A percentile compares a stretch with the other conserved stretches of the same genome.
These are phyloP conservation scores for Encarsia formosa DNA, from an alignment of 2,888 invertebrate species.

Conservation along the genomic window DNA sequence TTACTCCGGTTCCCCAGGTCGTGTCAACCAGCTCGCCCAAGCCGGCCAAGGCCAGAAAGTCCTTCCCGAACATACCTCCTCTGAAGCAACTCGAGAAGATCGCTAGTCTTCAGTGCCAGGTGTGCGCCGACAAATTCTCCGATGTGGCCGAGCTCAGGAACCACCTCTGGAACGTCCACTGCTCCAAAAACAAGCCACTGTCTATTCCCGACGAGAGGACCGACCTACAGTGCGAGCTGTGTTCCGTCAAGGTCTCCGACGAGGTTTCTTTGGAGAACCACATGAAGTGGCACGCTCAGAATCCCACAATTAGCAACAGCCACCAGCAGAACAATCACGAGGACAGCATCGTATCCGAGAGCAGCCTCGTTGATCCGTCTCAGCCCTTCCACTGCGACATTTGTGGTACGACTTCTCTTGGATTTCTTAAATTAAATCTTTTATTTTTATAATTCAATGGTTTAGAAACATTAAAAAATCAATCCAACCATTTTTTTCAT, in stretches of 20 bases:
- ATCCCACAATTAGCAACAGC: slow-evolving; percentile 39
- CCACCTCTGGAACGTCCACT: slow-evolving; percentile 59
- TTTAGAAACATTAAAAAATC: too few species aligned
- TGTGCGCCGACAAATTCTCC: slow-evolving; percentile 58
- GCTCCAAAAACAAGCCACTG: slow-evolving; percentile 48
- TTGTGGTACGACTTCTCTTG: too few species aligned
- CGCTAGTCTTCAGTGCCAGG: slow-evolving; percentile 55
- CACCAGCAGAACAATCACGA: slow-evolving; percentile 5
- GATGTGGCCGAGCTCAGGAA: slow-evolving; percentile 58
- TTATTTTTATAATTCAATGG: too few species aligned
- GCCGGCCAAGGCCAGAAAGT: slow-evolving; percentile 43
- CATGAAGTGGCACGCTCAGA: slow-evolving; percentile 53
- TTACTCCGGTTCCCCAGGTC: not conserved
- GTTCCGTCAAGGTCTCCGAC: slow-evolving; percentile 53
- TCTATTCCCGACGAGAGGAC: not conserved
- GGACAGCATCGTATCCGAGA: not conserved
- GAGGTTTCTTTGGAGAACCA: slow-evolving; percentile 51
- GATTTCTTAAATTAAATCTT: too few species aligned
- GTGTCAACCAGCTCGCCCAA: slow-evolving; percentile 24
- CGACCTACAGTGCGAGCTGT: slow-evolving; percentile 49
- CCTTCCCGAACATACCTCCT: slow-evolving; percentile 37
- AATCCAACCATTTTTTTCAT: too few species aligned
- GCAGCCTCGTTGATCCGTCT: not conserved
- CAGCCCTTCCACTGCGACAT: slow-evolving; percentile 58
- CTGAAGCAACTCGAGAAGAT: slow-evolving; percentile 22